Base-by-base conservation (phyloP, 2,797 vertebrate species). In the Zalophus californianus region DNA sequence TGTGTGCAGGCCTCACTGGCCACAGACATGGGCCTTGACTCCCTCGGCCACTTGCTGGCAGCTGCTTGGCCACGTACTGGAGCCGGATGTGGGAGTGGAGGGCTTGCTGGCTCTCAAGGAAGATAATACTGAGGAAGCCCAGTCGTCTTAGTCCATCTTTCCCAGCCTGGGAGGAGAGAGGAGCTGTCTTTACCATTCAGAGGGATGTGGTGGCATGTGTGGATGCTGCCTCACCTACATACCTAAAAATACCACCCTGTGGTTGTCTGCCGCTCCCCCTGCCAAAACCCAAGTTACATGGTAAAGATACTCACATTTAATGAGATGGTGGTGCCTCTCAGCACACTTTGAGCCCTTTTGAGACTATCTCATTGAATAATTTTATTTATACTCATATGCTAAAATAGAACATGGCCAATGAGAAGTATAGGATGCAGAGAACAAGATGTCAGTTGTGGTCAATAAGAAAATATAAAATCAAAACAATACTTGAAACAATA, bases 331-430 rank as follows among this genome's bases (percentile, higher is more conserved):
- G 60, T 96, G 62, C 84, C 92, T 90, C 73, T 95, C 94, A 94
- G 90, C 73, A 92, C 23, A 91, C 87, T 91, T 95, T 48, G 68
- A 96, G 60, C 20, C 70, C 83, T 97, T 84, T 82, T 94, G 54
- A 86, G 96, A 97, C 85, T 94, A 96, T 95, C 86, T 98, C 95
- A 97, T 83, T 96, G 86, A 96, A 90, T 96, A 93, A 58, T 92
- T 94, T 96, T 92, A 95, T 96, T 96, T 97, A 90, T 95, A 95
- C 29, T 38, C 29, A 72, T 80, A 86, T 66, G 44, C 77, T 96
- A 87, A 97, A 97, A 92, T 95, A 95, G 91, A 95, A 94, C 27
- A 73, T 93, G 78, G 72, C 72, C 75, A 95, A 93, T 7, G 83
- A 91, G 54, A 97, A 92, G 95, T 92, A 94, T 2, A 95, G 70